phyloP scores from a whole-genome alignment of 2,113 vertebrate genomes.

The Neoarius graeffei region DNA sequence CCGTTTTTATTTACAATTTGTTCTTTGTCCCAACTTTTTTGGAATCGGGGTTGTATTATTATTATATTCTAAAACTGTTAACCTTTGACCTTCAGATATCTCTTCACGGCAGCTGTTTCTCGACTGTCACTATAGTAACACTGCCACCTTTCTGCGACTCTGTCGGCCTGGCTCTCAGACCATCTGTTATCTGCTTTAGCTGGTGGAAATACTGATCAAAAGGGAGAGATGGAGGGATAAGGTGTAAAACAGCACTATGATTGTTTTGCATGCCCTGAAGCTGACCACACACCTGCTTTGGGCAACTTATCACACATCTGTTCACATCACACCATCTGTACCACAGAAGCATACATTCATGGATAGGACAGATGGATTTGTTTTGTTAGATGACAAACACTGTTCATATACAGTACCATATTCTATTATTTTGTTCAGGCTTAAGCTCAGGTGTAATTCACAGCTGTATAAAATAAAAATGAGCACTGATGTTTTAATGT shows the following conservation, averaged over 20 bases:
- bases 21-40: no score
- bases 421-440: not conserved
- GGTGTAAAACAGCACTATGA: constrained; percentile 21
- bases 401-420: not conserved
- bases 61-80: not conserved
- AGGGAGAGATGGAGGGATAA: constrained; percentile 32
- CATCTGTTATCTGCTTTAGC: constrained; percentile 54
- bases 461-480: not conserved
- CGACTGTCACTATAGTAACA: not conserved
- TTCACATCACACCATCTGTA: constrained; percentile 28
- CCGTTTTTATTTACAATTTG: no score
- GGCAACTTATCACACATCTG: constrained; percentile 30
- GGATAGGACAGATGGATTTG: not conserved
- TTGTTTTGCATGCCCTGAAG: constrained; percentile 31
- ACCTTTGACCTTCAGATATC: not conserved
- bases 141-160: not conserved
- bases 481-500: not conserved
- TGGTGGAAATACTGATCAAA: constrained; percentile 24
- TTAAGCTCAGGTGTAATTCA: not conserved
- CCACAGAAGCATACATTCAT: not conserved
- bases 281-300: constrained; percentile 19
- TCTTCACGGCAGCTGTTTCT: not conserved
- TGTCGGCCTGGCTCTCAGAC: constrained; percentile 59
- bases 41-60: no score
- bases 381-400: not conserved